Conservation (phyloP, 2,888 invertebrate genomes). For the Alentia gelatinosa region DNA sequence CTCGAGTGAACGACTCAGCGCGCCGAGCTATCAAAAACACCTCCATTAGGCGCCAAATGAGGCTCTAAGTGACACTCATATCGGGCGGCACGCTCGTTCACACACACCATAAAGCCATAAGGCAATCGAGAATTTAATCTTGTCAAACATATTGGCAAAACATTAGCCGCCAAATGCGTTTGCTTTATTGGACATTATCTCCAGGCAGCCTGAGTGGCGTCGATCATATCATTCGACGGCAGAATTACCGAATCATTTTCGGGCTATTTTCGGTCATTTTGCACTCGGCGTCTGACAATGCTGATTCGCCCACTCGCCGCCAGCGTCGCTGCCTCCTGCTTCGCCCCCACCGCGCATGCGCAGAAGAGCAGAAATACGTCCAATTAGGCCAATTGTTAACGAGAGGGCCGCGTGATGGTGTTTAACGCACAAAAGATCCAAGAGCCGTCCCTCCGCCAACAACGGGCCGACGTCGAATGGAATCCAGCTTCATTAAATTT, state of each 20-base stretch:
- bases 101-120: conserved; percentile 47
- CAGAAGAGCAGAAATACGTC: conserved; percentile 39
- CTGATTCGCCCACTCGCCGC: conserved; percentile 18
- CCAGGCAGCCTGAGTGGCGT: conserved; percentile 19
- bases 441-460: not conserved
- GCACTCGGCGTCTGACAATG: conserved; percentile 40
- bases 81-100: not conserved
- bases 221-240: conserved; percentile 13
- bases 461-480: not conserved
- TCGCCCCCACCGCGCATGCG: conserved; percentile 26
- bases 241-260: conserved; percentile 47
- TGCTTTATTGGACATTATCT: conserved; percentile 47
- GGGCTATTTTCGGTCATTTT: conserved; percentile 37
- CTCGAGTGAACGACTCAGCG: conserved; percentile 42
- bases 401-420: conserved; percentile 17
- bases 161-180: conserved; percentile 48
- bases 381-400: conserved; percentile 51
- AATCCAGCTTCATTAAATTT: conserved; percentile 48
- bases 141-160: conserved; percentile 50
- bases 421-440: conserved; percentile 51
- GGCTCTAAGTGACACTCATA: conserved; percentile 47
- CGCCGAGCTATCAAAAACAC: conserved; percentile 39
- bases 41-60: conserved; percentile 44
- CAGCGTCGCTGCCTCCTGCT: not conserved
- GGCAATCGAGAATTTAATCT: conserved; percentile 50